Base-by-base conservation (phyloP, 2,888 invertebrate genomes). In the Trichogramma evanescens region DNA sequence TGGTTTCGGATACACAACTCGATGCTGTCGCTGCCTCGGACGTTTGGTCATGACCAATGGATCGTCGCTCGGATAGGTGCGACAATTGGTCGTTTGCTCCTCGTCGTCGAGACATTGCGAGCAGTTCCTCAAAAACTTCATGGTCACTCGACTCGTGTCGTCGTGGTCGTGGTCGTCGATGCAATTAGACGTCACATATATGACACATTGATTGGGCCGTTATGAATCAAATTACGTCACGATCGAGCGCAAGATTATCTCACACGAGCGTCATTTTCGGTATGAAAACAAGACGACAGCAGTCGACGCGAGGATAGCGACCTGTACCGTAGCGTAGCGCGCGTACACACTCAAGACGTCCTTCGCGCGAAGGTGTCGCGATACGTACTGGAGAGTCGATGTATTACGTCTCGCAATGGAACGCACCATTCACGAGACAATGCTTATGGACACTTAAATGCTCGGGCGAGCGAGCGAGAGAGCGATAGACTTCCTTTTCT, bases 341-440 rank as follows among this genome's bases (percentile, higher is more conserved):
- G 26, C 26, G 26, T 26, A 26, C 26, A 26, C 26, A 26, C 26
- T 26, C 26, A 26, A 26, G 26, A 26, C 41, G 50, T 48, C 59
- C 49, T 53, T 52, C 56, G 56, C 62, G 55, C 58, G 60, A 56
- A 67, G 65, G 61, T 63, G 63, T 63, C 66, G 61, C 66, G 60
- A 9, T 51, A 57, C 44, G 58, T 44, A 63, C 63, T 63, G 63
- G 26, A 26, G 26, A 26, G 26, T 26, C 26, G 26, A 26, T 26
- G 26, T 2, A 26, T 26, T 26, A 26, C 26, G 26, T 26, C 26
- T 26, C 3, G 26, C 26, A 26, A 26, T 26, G 26, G 26, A 26
- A 26, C 26, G 26, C 26, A 26, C 26, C 26, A 3, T 26, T 26
- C 26, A 26, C 3, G 26, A 26, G 26, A 26, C 26, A 26, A 26